Evolutionary conservation across 1,140 invertebrate genomes (phyloP), one percentile per base, ranked within the genome.

Genomic region (Probaryconus sp.): DNA sequence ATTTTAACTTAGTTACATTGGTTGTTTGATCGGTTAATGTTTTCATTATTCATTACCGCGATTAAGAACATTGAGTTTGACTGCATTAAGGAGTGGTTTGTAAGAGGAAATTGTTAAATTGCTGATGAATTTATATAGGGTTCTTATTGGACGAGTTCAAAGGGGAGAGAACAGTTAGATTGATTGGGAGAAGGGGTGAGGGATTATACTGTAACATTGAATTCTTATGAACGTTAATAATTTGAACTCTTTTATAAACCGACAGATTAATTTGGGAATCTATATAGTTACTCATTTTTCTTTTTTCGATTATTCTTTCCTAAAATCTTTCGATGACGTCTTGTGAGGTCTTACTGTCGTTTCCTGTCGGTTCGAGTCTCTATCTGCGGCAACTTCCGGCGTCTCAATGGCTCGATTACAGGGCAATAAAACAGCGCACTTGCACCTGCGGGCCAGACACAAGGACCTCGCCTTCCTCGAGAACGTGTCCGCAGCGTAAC

Each of bases 331-430:
- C 21, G 42, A 37, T 43, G 50, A 24, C 70, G 48, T 71, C 69
- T 64, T 79, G 76, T 76, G 70, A 79, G 78, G 75, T 80, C 75
- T 65, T 74, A 74, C 72, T 60, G 40, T 69, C 45, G 73, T 70
- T 83, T 82, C 70, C 72, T 73, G 63, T 53, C 48, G 37, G 53
- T 67, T 70, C 38, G 76, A 18, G n/a, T n/a, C 77, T 83, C 68
- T 79, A 81, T 85, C 81, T 78, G 67, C 68, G 50, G 64, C 67
- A 76, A 77, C 76, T 84, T 85, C 84, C 84, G 84, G 80, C 78
- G 75, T 80, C 77, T 75, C 67, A 77, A 72, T 73, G 77, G 60
- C 79, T 84, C 82, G 83, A 84, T 83, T 85, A 79, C 76, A 73
- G 56, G 43, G 79, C 80, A 81, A 84, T 85, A 86, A 86, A 86